Conservation (phyloP, 1,140 invertebrate species). For the Aphidius gifuensis region DNA sequence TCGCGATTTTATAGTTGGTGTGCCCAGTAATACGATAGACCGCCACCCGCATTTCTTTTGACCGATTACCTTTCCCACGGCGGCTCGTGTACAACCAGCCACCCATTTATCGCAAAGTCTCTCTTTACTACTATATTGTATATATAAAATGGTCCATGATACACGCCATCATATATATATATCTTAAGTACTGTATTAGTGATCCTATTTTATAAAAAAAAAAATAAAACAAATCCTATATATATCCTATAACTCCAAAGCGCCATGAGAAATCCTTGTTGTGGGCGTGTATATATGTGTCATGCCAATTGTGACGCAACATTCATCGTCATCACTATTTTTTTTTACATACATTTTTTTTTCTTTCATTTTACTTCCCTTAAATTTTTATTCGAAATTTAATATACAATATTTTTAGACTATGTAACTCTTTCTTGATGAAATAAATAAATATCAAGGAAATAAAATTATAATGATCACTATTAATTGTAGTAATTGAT, state of each 20-base stretch:
- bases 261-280: slow-evolving; percentile 41
- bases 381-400: no score
- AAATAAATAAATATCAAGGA: no score
- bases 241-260: neutral
- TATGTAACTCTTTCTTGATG: no score
- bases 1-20: slow-evolving; percentile 2
- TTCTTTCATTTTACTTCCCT: no score
- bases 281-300: slow-evolving; percentile 31
- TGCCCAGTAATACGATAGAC: slow-evolving; percentile 10
- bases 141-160: slow-evolving; percentile 9
- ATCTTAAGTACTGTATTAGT: slow-evolving; percentile 4
- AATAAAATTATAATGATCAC: no score
- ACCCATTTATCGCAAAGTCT: slow-evolving; percentile 41
- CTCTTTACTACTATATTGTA: slow-evolving; percentile 7
- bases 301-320: slow-evolving; percentile 33
- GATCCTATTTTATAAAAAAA: slow-evolving; percentile 2
- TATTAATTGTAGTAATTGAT: no score
- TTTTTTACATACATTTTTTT: no score
- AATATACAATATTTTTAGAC: no score
- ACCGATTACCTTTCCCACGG: slow-evolving; percentile 49
- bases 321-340: no score
- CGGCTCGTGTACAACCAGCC: slow-evolving; percentile 29
- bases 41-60: slow-evolving; percentile 41
- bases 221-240: no score
- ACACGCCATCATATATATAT: slow-evolving; percentile 1